These are phyloP conservation scores for Gymnopithys bicolor DNA, from an alignment of 2,797 vertebrate genomes.

Conservation along the genomic window DNA sequence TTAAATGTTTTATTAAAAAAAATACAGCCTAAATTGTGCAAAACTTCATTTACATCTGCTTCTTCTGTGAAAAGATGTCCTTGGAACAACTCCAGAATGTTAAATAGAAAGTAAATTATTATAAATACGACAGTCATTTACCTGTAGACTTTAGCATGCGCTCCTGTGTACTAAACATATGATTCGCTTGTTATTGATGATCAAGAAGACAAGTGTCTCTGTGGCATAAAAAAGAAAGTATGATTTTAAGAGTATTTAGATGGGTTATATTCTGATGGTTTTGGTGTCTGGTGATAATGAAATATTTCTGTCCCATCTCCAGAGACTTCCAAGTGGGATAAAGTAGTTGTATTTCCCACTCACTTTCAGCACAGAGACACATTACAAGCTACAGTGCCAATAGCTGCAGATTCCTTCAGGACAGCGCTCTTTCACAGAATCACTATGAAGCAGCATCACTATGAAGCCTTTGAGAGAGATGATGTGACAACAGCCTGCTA, in stretches of 20 bases:
- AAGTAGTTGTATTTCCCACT: background rate
- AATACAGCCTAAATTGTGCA: slow-evolving; percentile 75
- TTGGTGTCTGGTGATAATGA: background rate
- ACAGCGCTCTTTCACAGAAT: background rate
- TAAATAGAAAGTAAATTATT: slow-evolving; percentile 79
- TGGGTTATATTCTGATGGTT: background rate
- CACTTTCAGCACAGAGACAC: background rate
- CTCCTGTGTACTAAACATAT: slow-evolving; percentile 58
- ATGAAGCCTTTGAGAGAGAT: background rate
- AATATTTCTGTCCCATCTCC: background rate
- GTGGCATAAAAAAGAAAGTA: slow-evolving; percentile 32
- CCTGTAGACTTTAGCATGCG: slow-evolving; percentile 72
- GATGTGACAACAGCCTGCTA: background rate
- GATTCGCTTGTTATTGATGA: slow-evolving; percentile 46
- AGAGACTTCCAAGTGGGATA: background rate
- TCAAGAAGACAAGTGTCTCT: slow-evolving; percentile 57
- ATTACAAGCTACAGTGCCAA: accelerated
- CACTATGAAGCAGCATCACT: background rate
- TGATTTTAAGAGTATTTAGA: slow-evolving; percentile 26
- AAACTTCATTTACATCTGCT: slow-evolving; percentile 84
- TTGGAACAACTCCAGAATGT: slow-evolving; percentile 85
- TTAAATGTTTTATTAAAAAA: slow-evolving; percentile 79
- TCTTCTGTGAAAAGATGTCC: slow-evolving; percentile 83
- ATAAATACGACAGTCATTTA: slow-evolving; percentile 78
- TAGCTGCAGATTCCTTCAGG: background rate